These are phyloP conservation scores for Habropoda laboriosa DNA, from an alignment of 1,140 invertebrate species.

Conservation along the genomic window DNA sequence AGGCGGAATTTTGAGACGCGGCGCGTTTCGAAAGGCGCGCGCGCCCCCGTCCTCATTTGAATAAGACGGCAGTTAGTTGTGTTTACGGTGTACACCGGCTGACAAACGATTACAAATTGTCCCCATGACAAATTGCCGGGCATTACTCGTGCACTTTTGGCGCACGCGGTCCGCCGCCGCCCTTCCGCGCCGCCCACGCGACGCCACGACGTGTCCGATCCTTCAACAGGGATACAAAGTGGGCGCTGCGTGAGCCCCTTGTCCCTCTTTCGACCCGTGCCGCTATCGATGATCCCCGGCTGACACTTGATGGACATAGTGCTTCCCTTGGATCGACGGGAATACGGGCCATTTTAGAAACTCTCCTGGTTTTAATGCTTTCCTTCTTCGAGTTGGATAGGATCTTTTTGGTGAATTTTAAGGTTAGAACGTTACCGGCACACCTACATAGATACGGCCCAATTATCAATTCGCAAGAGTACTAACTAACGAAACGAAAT, in stretches of 20 bases:
- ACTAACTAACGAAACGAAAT: slow-evolving; percentile 11
- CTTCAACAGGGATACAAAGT: slow-evolving; percentile 15
- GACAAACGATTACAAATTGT: slow-evolving; percentile 81
- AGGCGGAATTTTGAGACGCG: slow-evolving; percentile 43
- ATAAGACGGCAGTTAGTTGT: slow-evolving; percentile 80
- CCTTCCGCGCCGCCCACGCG: slow-evolving; percentile 25
- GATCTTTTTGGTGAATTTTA: no score
- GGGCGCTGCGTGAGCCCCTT: not conserved
- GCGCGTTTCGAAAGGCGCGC: slow-evolving; percentile 25
- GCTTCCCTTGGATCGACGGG: not conserved
- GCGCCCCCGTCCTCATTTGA: slow-evolving; percentile 75
- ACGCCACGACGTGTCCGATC: slow-evolving; percentile 35
- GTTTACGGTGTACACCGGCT: slow-evolving; percentile 76
- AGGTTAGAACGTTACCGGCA: no score
- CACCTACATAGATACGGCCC: not conserved
- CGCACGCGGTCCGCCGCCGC: slow-evolving; percentile 22
- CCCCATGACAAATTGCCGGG: slow-evolving; percentile 56
- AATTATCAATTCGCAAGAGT: no score
- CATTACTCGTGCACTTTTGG: slow-evolving; percentile 62
- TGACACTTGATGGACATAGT: not conserved
- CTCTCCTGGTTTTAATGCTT: no score
- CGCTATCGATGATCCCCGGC: slow-evolving; percentile 13
- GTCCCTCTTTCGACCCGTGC: not conserved
- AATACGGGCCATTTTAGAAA: no score
- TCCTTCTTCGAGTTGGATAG: no score